Evolutionary conservation across 1,140 invertebrate genomes (phyloP).

Genomic region (Calycopis cecrops): DNA sequence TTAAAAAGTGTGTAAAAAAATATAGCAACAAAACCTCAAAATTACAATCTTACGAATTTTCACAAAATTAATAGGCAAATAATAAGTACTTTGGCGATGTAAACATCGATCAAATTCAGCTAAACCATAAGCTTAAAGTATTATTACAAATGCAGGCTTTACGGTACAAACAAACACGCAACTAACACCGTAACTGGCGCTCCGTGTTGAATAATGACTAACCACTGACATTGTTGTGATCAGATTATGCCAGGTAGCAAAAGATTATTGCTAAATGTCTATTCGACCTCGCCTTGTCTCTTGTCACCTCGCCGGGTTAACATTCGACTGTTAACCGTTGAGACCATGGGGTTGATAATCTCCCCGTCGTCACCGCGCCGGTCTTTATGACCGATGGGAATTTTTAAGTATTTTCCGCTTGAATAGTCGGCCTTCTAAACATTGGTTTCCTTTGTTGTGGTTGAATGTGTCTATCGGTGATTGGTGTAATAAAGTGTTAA

Average conservation of each 20-base stretch:
- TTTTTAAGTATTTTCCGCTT: slow-evolving; percentile 53
- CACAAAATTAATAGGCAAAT: no score
- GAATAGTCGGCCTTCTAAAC: slow-evolving; percentile 55
- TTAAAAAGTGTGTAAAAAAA: no score
- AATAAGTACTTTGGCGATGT: no score
- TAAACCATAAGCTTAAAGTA: no score
- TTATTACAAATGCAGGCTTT: no score
- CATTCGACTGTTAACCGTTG: slow-evolving; percentile 51
- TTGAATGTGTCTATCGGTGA: slow-evolving; percentile 39
- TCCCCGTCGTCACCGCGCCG: slow-evolving; percentile 23
- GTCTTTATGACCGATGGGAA: slow-evolving; percentile 50
- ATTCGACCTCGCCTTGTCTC: slow-evolving; percentile 36
- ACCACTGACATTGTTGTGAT: slow-evolving; percentile 23
- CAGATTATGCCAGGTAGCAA: slow-evolving; percentile 46
- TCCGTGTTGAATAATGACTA: slow-evolving; percentile 7
- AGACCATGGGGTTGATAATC: slow-evolving; percentile 33
- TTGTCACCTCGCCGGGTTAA: slow-evolving; percentile 36
- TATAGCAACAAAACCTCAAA: no score
- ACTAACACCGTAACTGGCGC: neutral
- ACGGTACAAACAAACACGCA: neutral
- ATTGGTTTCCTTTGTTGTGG: slow-evolving; percentile 52
- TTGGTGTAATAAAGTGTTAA: slow-evolving; percentile 35
- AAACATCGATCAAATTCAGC: no score
- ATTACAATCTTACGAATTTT: no score
- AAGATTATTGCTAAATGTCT: slow-evolving; percentile 21